Base-by-base conservation (phyloP, 2,113 vertebrate genomes). In the Poeciliopsis prolifica region DNA sequence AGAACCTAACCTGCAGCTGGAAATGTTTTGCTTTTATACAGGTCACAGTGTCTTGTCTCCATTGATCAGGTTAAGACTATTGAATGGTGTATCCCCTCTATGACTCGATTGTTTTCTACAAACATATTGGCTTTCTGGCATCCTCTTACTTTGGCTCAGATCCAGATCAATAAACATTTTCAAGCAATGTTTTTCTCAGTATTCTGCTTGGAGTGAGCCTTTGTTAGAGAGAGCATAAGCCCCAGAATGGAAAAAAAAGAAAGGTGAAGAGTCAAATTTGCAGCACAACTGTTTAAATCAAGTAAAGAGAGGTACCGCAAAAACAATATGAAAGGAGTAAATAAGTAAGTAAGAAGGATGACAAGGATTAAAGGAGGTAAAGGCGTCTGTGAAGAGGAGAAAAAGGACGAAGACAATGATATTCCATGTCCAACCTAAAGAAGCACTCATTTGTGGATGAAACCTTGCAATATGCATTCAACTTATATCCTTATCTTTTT, bases 181-280 rank as follows among this genome's bases (percentile, higher is more conserved):
- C 60, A 72, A 51, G 61, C 65, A 7, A 65, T 24, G 22, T 40
- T 77, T 70, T 10, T n/a, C 29, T 74, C 33, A 15, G 28, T 58
- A 29, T 63, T 68, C 11, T 11, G 7, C 26, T 65, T 66, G 64
- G 37, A 44, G 26, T 12, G n/a, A 76, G n/a, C 24, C 26, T 61
- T 76, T 24, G 65, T 40, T 67, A 64, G 5, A 51, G 67, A 42
- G 33, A 33, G 17, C 40, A n/a, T n/a, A 77, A 69, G 40, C 51
- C 11, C 22, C 24, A 24, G 10, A 58, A n/a, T 29, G 22, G n/a
- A 58, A 33, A 79, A 72, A 37, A 35, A 37, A 26, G 33, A 54
- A 69, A 44, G 15, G 70, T 30, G 12, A 44, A 7, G 14, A 64
- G 10, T 60, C 37, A 58, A 75, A 74, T 75, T 48, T 14, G 26